phyloP scores from a whole-genome alignment of 2,888 invertebrate species.

The Dynastes grantii region DNA sequence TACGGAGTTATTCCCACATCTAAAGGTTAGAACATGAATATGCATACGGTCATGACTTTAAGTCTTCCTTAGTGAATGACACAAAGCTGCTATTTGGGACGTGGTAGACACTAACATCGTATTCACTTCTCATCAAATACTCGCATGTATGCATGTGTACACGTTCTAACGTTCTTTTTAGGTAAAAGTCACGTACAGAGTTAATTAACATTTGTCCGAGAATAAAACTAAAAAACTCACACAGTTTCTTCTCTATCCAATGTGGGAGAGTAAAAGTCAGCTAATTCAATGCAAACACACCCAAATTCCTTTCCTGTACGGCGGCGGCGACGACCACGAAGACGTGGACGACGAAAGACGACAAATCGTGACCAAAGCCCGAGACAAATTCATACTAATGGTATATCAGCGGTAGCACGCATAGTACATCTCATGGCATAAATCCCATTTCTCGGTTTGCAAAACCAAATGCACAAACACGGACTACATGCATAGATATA shows the following conservation, averaged over 20 bases:
- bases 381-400: slow-evolving; percentile 47
- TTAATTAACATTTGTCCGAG: slow-evolving; percentile 46
- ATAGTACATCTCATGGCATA: slow-evolving; percentile 40
- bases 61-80: neutral
- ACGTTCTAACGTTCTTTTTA: slow-evolving; percentile 31
- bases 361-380: slow-evolving; percentile 45
- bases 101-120: slow-evolving; percentile 5
- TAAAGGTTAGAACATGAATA: neutral
- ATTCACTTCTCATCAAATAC: slow-evolving; percentile 19
- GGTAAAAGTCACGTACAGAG: slow-evolving; percentile 43
- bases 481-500: slow-evolving; percentile 24
- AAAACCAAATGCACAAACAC: slow-evolving; percentile 34
- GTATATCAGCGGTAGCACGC: slow-evolving; percentile 45
- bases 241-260: slow-evolving; percentile 36
- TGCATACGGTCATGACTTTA: slow-evolving; percentile 7
- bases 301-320: slow-evolving; percentile 45
- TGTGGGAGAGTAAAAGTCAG: slow-evolving; percentile 47
- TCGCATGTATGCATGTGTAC: neutral
- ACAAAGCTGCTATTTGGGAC: neutral
- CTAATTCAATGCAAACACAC: slow-evolving; percentile 47
- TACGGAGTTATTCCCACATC: neutral
- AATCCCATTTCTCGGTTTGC: slow-evolving; percentile 42
- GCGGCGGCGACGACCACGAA: slow-evolving; percentile 33
- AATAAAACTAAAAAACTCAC: slow-evolving; percentile 44
- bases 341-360: slow-evolving; percentile 47